A percentile compares a stretch with the other conserved stretches of the same genome.
Evolutionary conservation across 2,888 invertebrate species (phyloP).

Genomic region (Epistrophe eligans): DNA sequence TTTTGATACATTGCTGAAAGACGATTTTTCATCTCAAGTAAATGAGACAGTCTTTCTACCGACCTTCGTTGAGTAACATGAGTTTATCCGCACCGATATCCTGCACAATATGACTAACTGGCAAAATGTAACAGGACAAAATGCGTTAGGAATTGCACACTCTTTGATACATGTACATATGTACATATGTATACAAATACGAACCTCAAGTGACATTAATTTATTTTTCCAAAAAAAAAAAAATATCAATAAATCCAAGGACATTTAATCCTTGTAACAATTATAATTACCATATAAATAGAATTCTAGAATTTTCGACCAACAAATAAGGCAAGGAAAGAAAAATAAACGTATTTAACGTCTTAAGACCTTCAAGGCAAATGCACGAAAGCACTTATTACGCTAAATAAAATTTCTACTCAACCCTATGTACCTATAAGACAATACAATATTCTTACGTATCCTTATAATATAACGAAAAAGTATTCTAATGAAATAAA

Average conservation of each 20-base stretch:
- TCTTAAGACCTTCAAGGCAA: slow-evolving; percentile 55
- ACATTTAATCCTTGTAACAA: slow-evolving; percentile 16
- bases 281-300: slow-evolving; percentile 6
- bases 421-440: slow-evolving; percentile 10
- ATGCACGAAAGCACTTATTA: slow-evolving; percentile 69
- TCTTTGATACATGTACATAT: too few species aligned
- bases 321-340: slow-evolving; percentile 39
- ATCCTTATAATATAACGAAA: slow-evolving; percentile 19
- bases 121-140: too few species aligned
- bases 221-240: not conserved
- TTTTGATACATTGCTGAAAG: too few species aligned
- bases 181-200: too few species aligned
- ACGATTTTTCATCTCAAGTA: too few species aligned
- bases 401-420: slow-evolving; percentile 73
- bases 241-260: not conserved
- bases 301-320: not conserved
- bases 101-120: too few species aligned
- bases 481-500: slow-evolving; percentile 73
- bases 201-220: too few species aligned
- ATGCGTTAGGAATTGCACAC: too few species aligned
- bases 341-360: slow-evolving; percentile 40
- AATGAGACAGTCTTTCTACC: too few species aligned
- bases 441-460: slow-evolving; percentile 28
- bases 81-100: too few species aligned
- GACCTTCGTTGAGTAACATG: too few species aligned